Percentiles rank a stretch among this genome's conserved stretches.
Conservation (phyloP, 2,113 vertebrate species). For the Gasterosteus nipponicus region DNA sequence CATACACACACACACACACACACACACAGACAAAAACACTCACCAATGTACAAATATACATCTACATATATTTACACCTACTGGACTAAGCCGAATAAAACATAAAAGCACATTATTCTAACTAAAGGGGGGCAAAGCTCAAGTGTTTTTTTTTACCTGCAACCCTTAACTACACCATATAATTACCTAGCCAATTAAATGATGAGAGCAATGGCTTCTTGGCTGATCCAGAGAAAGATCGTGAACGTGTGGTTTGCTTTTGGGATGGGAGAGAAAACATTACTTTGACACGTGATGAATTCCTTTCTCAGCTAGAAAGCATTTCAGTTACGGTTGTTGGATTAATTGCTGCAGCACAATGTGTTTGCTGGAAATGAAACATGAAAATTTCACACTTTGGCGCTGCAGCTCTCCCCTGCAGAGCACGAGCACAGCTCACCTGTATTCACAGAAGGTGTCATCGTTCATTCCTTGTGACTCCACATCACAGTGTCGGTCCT, state of each 20-base stretch:
- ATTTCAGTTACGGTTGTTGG: slow-evolving; percentile 32
- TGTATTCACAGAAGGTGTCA: slow-evolving; percentile 92
- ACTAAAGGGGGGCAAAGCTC: slow-evolving; percentile 45
- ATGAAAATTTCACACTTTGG: slow-evolving; percentile 34
- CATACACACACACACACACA: neutral
- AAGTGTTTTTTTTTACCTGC: slow-evolving; percentile 10
- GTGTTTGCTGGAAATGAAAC: slow-evolving; percentile 29
- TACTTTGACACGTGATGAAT: slow-evolving; percentile 58
- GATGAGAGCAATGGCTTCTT: slow-evolving; percentile 60
- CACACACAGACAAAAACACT: slow-evolving; percentile 11
- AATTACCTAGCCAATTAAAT: slow-evolving; percentile 74
- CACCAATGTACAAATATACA: slow-evolving; percentile 12
- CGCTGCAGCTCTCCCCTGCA: slow-evolving; percentile 14
- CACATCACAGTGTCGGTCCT: slow-evolving; percentile 86
- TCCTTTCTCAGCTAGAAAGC: slow-evolving; percentile 34
- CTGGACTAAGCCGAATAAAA: slow-evolving; percentile 23
- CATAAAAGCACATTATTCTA: slow-evolving; percentile 34
- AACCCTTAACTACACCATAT: slow-evolving; percentile 63
- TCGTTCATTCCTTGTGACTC: slow-evolving; percentile 89
- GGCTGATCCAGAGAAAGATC: slow-evolving; percentile 72
- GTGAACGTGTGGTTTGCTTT: slow-evolving; percentile 74
- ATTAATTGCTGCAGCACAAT: slow-evolving; percentile 26
- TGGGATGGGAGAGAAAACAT: slow-evolving; percentile 62
- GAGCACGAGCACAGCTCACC: slow-evolving; percentile 80
- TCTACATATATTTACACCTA: neutral